Evolutionary conservation across 2,113 vertebrate genomes (phyloP), one percentile per base, ranked within the genome.

Genomic region (Rhinogobius similis): DNA sequence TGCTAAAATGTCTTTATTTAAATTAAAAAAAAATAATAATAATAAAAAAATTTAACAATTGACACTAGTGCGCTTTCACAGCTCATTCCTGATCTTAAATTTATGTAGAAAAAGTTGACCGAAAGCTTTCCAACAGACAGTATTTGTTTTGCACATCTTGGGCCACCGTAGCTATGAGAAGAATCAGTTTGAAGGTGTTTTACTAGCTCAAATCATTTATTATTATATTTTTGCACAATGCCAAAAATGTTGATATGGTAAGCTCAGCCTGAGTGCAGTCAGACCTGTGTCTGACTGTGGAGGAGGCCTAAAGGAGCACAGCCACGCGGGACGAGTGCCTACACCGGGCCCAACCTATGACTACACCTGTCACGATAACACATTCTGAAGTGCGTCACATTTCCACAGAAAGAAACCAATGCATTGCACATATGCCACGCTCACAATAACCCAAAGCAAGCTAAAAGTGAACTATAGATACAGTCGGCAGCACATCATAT

Each of bases 181-280:
- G 46, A 18, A 48, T 48, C 75, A 77, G 63, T 76, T 76, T 56
- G 63, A 61, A 82, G 39, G 43, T 46, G 43, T 46, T 46, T 55
- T 87, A 75, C 68, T 26, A 66, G 39, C 62, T 81, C 77, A 24
- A 81, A 67, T 38, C 14, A 27, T 71, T 20, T 46, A 18, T 76
- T 52, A 0, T 52, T 56, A 72, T 70, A 20, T 21, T 29, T 24
- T 1, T 29, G 58, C 56, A 86, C 83, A 86, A 94, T 88, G 90
- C 91, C 92, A 90, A 92, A 92, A 81, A 56, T 43, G 66, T 41
- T 78, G 76, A 77, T 72, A 73, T 79, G 32, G 64, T 76, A 62
- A 73, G 44, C 67, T 50, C 32, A 36, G 32, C 32, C 32, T 13
- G 73, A 82, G 79, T 75, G 81, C 66, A 76, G 72, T 81, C 68